Evolutionary conservation across 2,797 vertebrate species (phyloP).

Genomic region (Pelodytes ibericus): DNA sequence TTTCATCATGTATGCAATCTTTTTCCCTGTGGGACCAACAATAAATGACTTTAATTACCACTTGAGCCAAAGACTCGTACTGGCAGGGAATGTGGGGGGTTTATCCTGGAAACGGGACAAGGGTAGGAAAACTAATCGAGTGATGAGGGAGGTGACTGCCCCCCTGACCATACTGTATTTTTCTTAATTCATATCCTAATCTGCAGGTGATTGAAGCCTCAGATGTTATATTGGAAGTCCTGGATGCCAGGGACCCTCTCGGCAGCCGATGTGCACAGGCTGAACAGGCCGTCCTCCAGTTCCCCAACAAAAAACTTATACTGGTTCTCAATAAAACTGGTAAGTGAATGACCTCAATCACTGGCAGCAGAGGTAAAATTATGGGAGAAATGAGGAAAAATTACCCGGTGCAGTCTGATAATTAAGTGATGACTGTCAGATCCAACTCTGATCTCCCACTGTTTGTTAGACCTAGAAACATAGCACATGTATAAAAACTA

Average conservation of each 20-base stretch:
- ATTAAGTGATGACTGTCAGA: slow-evolving; percentile 70
- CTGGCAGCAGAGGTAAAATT: not conserved
- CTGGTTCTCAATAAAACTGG: slow-evolving; percentile 93
- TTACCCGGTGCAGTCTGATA: slow-evolving; percentile 63
- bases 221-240: slow-evolving; percentile 87
- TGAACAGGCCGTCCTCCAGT: slow-evolving; percentile 80
- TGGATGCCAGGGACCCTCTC: slow-evolving; percentile 93
- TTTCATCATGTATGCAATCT: too few relatives aligned
- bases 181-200: not conserved
- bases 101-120: too few relatives aligned
- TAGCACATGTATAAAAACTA: too few relatives aligned
- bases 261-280: slow-evolving; percentile 90
- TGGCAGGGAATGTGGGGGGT: too few relatives aligned
- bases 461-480: too few relatives aligned
- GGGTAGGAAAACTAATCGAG: too few relatives aligned
- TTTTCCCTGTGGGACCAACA: too few relatives aligned
- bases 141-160: too few relatives aligned
- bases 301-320: slow-evolving; percentile 83
- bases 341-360: too few relatives aligned
- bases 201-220: slow-evolving; percentile 86
- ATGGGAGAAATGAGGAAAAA: slow-evolving; percentile 71
- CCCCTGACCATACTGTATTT: not conserved
- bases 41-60: too few relatives aligned
- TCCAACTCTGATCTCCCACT: slow-evolving; percentile 76
- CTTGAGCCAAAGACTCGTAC: too few relatives aligned